Conservation (phyloP, 1,140 invertebrate species). For the Musca domestica region DNA sequence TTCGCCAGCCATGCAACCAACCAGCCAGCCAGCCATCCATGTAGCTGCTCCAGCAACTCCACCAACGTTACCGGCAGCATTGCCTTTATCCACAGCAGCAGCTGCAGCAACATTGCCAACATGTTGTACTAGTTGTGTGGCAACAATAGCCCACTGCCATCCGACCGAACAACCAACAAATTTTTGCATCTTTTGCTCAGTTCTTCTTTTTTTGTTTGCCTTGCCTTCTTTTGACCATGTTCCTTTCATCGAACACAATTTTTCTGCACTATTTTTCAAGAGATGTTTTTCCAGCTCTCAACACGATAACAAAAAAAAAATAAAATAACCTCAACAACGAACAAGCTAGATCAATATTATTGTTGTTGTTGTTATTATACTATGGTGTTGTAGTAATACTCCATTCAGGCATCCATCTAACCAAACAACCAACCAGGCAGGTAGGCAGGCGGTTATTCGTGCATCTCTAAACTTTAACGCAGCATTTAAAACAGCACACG, state of each 20-base stretch:
- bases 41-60: not conserved
- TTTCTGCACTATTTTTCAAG: constrained; percentile 16
- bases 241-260: not conserved
- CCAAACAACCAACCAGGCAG: too few species aligned
- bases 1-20: not conserved
- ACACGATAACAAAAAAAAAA: not conserved
- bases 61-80: not conserved
- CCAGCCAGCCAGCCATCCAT: not conserved
- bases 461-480: too few species aligned
- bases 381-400: too few species aligned
- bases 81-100: not conserved
- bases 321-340: not conserved
- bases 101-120: not conserved
- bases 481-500: too few species aligned
- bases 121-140: constrained; percentile 1
- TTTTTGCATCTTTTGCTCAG: not conserved
- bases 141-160: not conserved
- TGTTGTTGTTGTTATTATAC: not conserved
- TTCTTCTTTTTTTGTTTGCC: not conserved
- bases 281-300: constrained; percentile 7
- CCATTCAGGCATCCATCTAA: too few species aligned
- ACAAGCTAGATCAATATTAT: not conserved
- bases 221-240: not conserved
- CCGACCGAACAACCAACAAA: not conserved
- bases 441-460: too few species aligned